phyloP scores from a whole-genome alignment of 2,113 vertebrate species.

The Anhinga rufa region DNA sequence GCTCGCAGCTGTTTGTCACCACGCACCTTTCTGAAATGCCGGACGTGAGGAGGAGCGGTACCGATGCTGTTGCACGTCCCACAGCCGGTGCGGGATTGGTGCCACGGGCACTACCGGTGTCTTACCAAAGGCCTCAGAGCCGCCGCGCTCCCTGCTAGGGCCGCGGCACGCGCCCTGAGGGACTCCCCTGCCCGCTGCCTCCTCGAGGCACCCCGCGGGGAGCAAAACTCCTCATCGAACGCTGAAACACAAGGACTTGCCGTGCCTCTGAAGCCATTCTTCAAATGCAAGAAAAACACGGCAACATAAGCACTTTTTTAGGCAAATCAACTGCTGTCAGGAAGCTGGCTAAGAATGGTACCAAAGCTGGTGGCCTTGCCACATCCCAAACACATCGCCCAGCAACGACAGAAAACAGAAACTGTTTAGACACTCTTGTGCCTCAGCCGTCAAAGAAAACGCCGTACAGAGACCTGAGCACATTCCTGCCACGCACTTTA shows the following conservation, averaged over 20 bases:
- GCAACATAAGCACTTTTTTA: neutral
- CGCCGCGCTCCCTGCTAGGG: neutral
- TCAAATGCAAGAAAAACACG: neutral
- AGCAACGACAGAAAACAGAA: no score
- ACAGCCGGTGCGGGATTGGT: no score
- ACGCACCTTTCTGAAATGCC: neutral
- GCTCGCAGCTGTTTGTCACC: no score
- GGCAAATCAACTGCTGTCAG: neutral
- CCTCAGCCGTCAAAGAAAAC: neutral
- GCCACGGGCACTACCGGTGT: neutral
- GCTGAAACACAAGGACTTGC: neutral
- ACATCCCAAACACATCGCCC: neutral
- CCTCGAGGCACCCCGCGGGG: no score
- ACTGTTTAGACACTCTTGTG: accelerated
- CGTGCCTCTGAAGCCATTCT: neutral
- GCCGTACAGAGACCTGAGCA: accelerated
- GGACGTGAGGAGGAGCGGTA: neutral
- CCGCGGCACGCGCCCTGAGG: accelerated
- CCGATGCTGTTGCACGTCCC: neutral
- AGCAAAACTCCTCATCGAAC: neutral
- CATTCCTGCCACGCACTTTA: neutral
- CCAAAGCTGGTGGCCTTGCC: neutral
- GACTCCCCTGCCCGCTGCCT: neutral
- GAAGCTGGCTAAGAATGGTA: neutral
- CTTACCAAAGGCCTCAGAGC: neutral